These are phyloP conservation scores for Patella ulyssiponensis DNA, from an alignment of 2,888 invertebrate genomes.

Conservation along the genomic window DNA sequence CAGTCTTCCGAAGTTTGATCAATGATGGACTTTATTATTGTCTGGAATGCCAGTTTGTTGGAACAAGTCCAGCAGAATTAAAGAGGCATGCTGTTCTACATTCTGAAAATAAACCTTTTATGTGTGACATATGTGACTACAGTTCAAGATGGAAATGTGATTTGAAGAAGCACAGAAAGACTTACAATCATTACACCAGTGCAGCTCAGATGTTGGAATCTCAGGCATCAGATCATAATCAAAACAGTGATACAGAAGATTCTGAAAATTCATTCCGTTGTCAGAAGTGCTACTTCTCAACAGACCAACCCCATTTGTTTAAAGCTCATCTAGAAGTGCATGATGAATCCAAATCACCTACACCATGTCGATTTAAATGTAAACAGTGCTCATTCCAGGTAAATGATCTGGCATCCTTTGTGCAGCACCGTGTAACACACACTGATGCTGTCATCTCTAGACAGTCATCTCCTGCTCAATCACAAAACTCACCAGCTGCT, in stretches of 20 bases:
- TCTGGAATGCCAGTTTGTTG: slow-evolving; percentile 66
- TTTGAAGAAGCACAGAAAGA: slow-evolving; percentile 68
- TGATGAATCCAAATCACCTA: slow-evolving; percentile 32
- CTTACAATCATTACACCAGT: slow-evolving; percentile 59
- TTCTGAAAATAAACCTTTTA: slow-evolving; percentile 69
- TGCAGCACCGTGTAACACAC: slow-evolving; percentile 65
- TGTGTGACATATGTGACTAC: slow-evolving; percentile 66
- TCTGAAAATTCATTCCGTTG: slow-evolving; percentile 47
- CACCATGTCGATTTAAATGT: slow-evolving; percentile 55
- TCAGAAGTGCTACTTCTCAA: slow-evolving; percentile 56
- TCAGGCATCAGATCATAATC: slow-evolving; percentile 26
- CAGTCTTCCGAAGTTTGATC: slow-evolving; percentile 52
- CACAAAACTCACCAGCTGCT: slow-evolving; percentile 25
- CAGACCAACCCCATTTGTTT: slow-evolving; percentile 50
- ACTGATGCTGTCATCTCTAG: slow-evolving; percentile 19
- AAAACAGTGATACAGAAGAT: slow-evolving; percentile 32
- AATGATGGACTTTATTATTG: slow-evolving; percentile 62
- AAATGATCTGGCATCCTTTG: slow-evolving; percentile 59
- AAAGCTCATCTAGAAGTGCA: slow-evolving; percentile 60
- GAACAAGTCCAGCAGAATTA: slow-evolving; percentile 67
- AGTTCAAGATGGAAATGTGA: slow-evolving; percentile 71
- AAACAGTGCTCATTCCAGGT: slow-evolving; percentile 62
- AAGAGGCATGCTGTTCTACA: slow-evolving; percentile 67
- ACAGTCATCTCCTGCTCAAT: slow-evolving; percentile 2
- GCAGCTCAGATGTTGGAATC: slow-evolving; percentile 21